Percentiles rank a stretch among this genome's conserved stretches.
phyloP scores from a whole-genome alignment of 53 echinoderm and acorn worm genomes.

The Luidia sarsii region DNA sequence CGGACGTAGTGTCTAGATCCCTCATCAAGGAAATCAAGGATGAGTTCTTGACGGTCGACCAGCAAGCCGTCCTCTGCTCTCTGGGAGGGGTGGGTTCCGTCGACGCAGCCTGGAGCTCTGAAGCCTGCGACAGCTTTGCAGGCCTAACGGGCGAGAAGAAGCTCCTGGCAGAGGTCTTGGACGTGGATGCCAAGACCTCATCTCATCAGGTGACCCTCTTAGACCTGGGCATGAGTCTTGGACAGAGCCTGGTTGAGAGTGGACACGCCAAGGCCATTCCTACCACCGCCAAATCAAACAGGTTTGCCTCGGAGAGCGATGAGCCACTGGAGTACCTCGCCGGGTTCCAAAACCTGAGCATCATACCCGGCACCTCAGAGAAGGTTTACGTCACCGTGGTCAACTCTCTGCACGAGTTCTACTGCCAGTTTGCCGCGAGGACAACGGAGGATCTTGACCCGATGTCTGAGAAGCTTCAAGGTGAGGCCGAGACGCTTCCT shows the following conservation, averaged over 20 bases:
- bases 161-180: slow-evolving; percentile 71
- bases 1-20: slow-evolving; percentile 54
- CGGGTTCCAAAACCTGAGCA: slow-evolving; percentile 30
- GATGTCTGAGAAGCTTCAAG: slow-evolving; percentile 58
- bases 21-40: slow-evolving; percentile 62
- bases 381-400: slow-evolving; percentile 46
- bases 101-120: slow-evolving; percentile 49
- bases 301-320: slow-evolving; percentile 48
- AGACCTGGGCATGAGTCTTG: slow-evolving; percentile 79
- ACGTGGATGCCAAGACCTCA: background rate
- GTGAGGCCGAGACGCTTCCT: background rate
- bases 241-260: slow-evolving; percentile 50
- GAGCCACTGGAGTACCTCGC: background rate
- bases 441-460: slow-evolving; percentile 65
- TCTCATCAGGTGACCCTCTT: slow-evolving; percentile 60
- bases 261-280: slow-evolving; percentile 52
- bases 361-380: slow-evolving; percentile 9
- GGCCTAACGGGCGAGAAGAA: slow-evolving; percentile 66
- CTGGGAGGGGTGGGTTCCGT: slow-evolving; percentile 61
- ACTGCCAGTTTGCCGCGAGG: slow-evolving; percentile 61
- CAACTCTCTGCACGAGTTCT: slow-evolving; percentile 55
- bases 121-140: slow-evolving; percentile 57
- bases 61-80: slow-evolving; percentile 67
- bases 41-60: slow-evolving; percentile 53
- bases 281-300: slow-evolving; percentile 9